Base-by-base conservation (phyloP, 2,113 vertebrate species). In the Clupea harengus region DNA sequence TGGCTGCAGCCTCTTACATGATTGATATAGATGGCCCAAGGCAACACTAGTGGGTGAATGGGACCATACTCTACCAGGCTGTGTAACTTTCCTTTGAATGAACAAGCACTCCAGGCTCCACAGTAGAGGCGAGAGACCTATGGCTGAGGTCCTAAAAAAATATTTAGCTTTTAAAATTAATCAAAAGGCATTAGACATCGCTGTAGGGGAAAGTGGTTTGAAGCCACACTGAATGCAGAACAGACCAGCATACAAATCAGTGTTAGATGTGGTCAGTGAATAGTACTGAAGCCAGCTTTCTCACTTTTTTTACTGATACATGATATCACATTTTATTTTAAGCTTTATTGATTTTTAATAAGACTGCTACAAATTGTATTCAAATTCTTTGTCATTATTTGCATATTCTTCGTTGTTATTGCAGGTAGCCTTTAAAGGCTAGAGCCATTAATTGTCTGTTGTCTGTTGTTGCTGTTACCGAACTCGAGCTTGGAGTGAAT, bases 71-170 rank as follows among this genome's bases (percentile, higher is more conserved):
- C 50, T 72, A 82, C 64, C 54, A 45, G 49, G 64, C 47, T 32
- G 72, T 28, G 67, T 57, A 86, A 82, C 78, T 72, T 86, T 45
- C 32, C 67, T 81, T 78, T 83, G 83, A 86, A 86, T 86, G 82
- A 86, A 78, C 82, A 50, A 72, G 67, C 11, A 13, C 72, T 52
- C 45, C 45, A 81, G 86, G 82, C 54, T 75, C 54, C 22, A n/a
- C 25, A 25, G 72, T 25, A 32, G 39, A 39, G 72, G 28, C 72
- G 15, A 78, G 72, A 32, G 72, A 78, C 32, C 72, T 15, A 25
- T 25, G 39, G 72, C 32, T 17, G 28, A 39, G 32, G 72, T 78
- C 72, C 25, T 78, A 78, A 78, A 28, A 78, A 78, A 78, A 78
- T 78, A 78, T 78, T 78, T 78, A 78, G 72, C 72, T 78, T 78